Base-by-base conservation (phyloP, 2,888 invertebrate genomes). In the Conchocele bisecta region DNA sequence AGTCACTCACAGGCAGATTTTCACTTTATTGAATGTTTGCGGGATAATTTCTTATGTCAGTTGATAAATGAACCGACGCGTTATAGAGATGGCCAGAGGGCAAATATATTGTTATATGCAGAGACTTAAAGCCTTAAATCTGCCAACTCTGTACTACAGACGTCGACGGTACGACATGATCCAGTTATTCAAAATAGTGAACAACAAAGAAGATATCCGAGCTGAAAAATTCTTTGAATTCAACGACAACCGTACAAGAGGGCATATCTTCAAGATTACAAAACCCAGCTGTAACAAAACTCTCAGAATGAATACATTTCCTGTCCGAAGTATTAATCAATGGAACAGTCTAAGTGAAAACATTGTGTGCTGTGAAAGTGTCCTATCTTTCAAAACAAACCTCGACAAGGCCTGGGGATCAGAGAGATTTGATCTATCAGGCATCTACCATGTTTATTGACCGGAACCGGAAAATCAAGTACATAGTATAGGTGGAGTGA, bases 111-210 rank as follows among this genome's bases (percentile, higher is more conserved):
- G n/a, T n/a, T 59, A 59, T 24, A 24, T 0, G 28, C 44, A 67
- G 15, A 51, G 67, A 41, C 53, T 59, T 4, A 9, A 44, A 64
- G 31, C 28, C 15, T 31, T 67, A 15, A 58, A 51, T 37, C 59
- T 67, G 9, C 67, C 67, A 28, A 51, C 44, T 3, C 58, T 66
- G 41, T 31, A 28, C 11, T 48, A 66, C 24, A 50, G 58, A 39
- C 37, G 66, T 24, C 17, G 22, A 6, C 41, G 59, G 5, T 59
- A 59, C 41, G 67, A 67, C 35, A 33, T 67, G 37, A 67, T 59
- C 11, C 50, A 67, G 26, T 31, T 59, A 24, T 67, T 42, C 33
- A 67, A 44, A 28, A 46, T 44, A 5, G 29, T 42, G 13, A 28
- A 48, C 22, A 31, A 31, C 7, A 29, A 20, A 29, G 48, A 48